Conservation (phyloP, 2,113 vertebrate genomes). For the Mobula hypostoma region DNA sequence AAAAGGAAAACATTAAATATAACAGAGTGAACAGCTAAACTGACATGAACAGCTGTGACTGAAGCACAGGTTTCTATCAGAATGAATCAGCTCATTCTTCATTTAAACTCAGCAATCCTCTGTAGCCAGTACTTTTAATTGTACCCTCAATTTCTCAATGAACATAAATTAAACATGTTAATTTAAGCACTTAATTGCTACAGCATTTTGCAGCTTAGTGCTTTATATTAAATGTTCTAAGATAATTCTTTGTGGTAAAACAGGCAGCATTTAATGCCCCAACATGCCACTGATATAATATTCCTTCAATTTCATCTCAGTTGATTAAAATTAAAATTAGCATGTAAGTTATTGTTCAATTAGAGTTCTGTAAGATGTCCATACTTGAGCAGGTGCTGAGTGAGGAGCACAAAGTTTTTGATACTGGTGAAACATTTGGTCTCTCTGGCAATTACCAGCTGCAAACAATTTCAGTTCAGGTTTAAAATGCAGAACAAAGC, state of each 20-base stretch:
- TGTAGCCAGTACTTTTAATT: conserved; percentile 1
- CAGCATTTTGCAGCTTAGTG: neutral
- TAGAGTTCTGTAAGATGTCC: neutral
- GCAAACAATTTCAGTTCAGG: neutral
- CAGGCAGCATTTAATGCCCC: neutral
- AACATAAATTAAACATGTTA: neutral
- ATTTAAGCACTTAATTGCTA: conserved; percentile 4
- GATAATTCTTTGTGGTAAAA: neutral
- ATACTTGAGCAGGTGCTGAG: neutral
- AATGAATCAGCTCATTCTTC: conserved; percentile 3
- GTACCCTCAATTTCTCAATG: neutral
- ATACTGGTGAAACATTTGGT: neutral
- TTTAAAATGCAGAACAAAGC: neutral
- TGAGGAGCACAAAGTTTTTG: neutral
- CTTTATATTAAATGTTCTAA: neutral
- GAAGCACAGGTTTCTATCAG: neutral
- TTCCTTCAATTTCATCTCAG: neutral
- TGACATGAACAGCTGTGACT: neutral
- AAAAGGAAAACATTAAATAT: neutral
- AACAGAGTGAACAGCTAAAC: neutral
- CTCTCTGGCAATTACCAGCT: neutral
- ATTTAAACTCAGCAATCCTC: conserved; percentile 7
- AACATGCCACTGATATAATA: neutral
- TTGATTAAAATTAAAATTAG: neutral
- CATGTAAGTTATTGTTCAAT: neutral